Evolutionary conservation across 2,113 vertebrate species (phyloP), one percentile per base, ranked within the genome.

Genomic region (Tylochromis polylepis): DNA sequence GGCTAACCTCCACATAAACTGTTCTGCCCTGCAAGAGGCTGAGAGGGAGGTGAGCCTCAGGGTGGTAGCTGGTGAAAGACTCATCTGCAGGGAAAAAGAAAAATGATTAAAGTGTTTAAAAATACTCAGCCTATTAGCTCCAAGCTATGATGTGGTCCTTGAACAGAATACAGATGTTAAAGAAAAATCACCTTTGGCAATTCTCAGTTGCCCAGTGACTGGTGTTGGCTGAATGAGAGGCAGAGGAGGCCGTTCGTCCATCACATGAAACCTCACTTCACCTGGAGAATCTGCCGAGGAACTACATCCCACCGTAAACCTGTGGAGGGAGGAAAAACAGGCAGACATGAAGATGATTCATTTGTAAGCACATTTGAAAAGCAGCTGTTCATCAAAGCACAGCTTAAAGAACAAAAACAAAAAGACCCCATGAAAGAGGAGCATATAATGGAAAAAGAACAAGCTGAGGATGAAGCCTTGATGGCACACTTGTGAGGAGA

Each of bases 11-110:
- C 46, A 95, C 24, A 38, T 92, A 87, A 38, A 96, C 81, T 0
- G 67, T 82, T 20, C 81, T 24, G 18, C 85, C 89, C 38, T 81
- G 80, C 4, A 93, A 4, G 10, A 80, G 58, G 65, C 88, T 75
- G n/a, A 95, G 85, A 20, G 94, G 94, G n/a, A 92, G 91, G 53
- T 87, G 93, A 79, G 91, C 78, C 29, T 93, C 89, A 5, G 92
- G 93, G 82, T 94, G 81, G 88, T 86, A 95, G 83, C 59, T 91
- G 80, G 34, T 80, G 81, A 93, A 95, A 7, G 89, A 86, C 46
- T 89, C 87, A 12, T 95, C 95, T 95, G 27, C 0, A 14, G 46
- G 4, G 27, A 51, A 15, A 56, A 36, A 3, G 20, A 75, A 43
- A 3, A 31, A 75, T 0, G 0, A 2, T 27, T 29, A 6, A 12